Evolutionary conservation across 2,797 vertebrate genomes (phyloP), one percentile per base, ranked within the genome.

Genomic region (Pyrocephalus nanus): DNA sequence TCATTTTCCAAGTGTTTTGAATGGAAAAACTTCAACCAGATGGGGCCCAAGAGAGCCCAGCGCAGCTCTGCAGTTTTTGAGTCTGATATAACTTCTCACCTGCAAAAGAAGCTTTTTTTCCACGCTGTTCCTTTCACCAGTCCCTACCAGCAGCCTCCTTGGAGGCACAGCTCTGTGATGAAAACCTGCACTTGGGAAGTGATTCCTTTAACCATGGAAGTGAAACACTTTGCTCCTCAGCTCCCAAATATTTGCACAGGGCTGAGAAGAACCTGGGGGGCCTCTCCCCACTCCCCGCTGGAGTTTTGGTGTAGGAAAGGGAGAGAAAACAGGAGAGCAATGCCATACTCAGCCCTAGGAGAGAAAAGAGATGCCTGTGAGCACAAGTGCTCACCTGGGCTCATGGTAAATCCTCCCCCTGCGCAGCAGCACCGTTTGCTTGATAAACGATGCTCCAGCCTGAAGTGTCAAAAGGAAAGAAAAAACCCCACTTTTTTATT

Each of bases 371-470:
- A 43, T 2, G 9, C 30, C 60, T 15, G 34, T 0, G 29, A 71
- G 25, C 3, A 10, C 6, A 1, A 30, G n/a, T 6, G 43, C 65
- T 66, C 23, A 14, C 51, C 54, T 2, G 29, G 45, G 32, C 65
- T 57, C 0, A 0, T 0, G 0, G 6, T 47, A 67, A 79, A 89
- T 74, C 22, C 2, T 11, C 25, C 38, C 78, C 8, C 40, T 1
- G 3, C 7, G 30, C 80, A 50, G 82, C 87, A 84, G 73, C 70
- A 11, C 23, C 4, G 0, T 57, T 51, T 2, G 57, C 77, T 67
- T 51, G 77, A 61, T 32, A 91, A 92, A 88, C 3, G 60, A 73
- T 70, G 69, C 69, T 87, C 76, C 92, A 79, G 61, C 61, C 85
- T 60, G 15, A 66, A 65, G 58, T 78, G 78, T 45, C 51, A 22